Conservation (phyloP, 1,140 invertebrate species). For the Eumaeus atala region DNA sequence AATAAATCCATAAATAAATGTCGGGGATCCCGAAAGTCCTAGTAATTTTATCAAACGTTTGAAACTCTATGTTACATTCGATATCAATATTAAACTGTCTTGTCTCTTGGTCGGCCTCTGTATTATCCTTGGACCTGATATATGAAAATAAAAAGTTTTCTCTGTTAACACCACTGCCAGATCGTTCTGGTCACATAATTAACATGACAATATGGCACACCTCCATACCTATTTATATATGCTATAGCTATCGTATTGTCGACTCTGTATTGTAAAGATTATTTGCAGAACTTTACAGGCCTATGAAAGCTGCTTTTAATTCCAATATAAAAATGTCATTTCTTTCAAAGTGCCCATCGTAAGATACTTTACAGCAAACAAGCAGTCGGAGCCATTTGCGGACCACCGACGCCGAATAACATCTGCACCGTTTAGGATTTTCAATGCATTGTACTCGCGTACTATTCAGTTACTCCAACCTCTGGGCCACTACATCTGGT, state of each 20-base stretch:
- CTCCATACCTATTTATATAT: constrained; percentile 6
- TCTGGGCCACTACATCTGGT: no score
- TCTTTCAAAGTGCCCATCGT: no score
- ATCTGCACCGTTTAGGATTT: no score
- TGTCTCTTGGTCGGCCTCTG: neutral
- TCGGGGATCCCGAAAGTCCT: neutral
- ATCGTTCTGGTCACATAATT: neutral
- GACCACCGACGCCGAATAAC: no score
- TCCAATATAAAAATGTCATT: no score
- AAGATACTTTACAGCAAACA: no score
- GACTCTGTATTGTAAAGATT: neutral
- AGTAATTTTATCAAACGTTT: no score
- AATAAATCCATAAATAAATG: neutral
- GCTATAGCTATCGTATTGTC: constrained; percentile 5
- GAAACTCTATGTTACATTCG: neutral
- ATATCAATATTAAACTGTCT: neutral
- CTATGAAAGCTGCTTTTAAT: neutral
- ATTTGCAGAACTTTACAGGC: neutral
- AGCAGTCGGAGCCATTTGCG: no score
- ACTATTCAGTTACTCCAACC: no score
- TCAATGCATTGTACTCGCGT: no score
- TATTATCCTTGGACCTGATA: neutral
- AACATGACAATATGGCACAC: constrained; percentile 7
- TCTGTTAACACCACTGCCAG: constrained; percentile 9
- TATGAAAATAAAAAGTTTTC: neutral